Evolutionary conservation across 1,140 invertebrate genomes (phyloP).

Genomic region (Drosophila virilis): DNA sequence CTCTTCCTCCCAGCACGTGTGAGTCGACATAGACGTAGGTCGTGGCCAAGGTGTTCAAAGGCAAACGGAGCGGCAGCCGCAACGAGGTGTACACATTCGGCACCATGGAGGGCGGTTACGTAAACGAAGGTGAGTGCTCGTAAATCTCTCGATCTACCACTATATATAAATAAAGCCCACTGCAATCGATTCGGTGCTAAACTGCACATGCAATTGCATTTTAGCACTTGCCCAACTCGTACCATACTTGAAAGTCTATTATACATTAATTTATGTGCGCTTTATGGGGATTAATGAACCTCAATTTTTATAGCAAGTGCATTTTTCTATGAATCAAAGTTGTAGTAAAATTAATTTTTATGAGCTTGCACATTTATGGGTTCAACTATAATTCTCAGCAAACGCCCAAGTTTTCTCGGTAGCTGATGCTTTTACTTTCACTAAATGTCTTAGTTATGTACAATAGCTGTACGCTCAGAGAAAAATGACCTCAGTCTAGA

Average conservation of each 20-base stretch:
- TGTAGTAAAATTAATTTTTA: background rate
- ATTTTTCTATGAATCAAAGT: background rate
- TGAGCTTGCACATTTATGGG: background rate
- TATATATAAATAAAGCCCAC: background rate
- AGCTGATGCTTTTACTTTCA: too few species aligned
- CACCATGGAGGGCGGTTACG: slow-evolving; percentile 84
- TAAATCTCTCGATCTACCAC: slow-evolving; percentile 16
- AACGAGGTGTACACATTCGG: slow-evolving; percentile 83
- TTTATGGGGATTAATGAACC: background rate
- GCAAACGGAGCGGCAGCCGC: slow-evolving; percentile 56
- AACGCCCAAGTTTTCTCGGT: too few species aligned
- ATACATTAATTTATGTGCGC: background rate
- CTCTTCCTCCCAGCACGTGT: slow-evolving; percentile 27
- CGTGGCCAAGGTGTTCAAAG: slow-evolving; percentile 73
- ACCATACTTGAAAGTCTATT: slow-evolving; percentile 1
- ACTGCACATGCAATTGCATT: background rate
- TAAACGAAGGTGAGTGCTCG: slow-evolving; percentile 80
- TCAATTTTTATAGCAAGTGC: background rate
- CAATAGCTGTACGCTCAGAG: too few species aligned
- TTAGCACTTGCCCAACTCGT: slow-evolving; percentile 28
- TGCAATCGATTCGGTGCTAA: slow-evolving; percentile 7
- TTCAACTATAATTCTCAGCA: background rate
- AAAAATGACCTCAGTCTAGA: background rate
- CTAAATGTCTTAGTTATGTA: too few species aligned
- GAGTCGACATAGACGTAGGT: slow-evolving; percentile 59